A percentile compares a stretch with the other conserved stretches of the same genome.
Evolutionary conservation across 2,797 vertebrate species (phyloP).

Genomic region (Oreonectes daqikongensis): DNA sequence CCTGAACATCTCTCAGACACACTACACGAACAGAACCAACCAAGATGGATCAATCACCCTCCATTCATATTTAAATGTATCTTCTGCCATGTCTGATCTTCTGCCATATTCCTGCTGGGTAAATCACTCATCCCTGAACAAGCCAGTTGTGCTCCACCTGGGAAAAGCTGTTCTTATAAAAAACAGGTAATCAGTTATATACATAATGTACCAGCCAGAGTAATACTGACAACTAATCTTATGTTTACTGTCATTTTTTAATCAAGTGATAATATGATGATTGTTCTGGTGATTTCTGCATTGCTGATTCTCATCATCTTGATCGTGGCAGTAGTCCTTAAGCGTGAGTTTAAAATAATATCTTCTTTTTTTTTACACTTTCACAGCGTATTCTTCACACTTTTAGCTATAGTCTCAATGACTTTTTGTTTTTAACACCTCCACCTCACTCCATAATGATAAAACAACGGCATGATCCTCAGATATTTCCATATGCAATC

Average conservation of each 20-base stretch:
- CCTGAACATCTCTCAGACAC: conserved; percentile 16
- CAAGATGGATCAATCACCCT: conserved; percentile 23
- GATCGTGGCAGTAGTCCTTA: neutral
- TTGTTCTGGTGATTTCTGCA: conserved; percentile 1
- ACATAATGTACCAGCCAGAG: neutral
- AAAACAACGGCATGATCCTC: no score
- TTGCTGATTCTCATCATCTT: conserved; percentile 3
- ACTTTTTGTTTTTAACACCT: no score
- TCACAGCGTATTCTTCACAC: neutral
- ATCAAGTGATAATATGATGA: neutral
- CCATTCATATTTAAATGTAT: conserved; percentile 16
- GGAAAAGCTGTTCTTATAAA: no score
- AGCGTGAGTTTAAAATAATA: conserved; percentile 6
- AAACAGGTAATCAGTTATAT: no score
- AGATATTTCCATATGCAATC: neutral
- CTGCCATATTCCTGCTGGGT: conserved; percentile 28
- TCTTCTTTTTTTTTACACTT: no score
- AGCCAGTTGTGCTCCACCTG: conserved; percentile 17
- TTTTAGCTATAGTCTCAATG: no score
- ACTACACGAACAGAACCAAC: conserved; percentile 21
- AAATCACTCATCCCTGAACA: conserved; percentile 40
- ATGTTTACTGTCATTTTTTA: neutral
- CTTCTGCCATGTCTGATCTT: neutral
- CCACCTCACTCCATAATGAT: no score
- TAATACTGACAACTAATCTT: neutral